A percentile compares a stretch with the other conserved stretches of the same genome.
phyloP scores from a whole-genome alignment of 1,140 invertebrate genomes.

The Varroa destructor region DNA sequence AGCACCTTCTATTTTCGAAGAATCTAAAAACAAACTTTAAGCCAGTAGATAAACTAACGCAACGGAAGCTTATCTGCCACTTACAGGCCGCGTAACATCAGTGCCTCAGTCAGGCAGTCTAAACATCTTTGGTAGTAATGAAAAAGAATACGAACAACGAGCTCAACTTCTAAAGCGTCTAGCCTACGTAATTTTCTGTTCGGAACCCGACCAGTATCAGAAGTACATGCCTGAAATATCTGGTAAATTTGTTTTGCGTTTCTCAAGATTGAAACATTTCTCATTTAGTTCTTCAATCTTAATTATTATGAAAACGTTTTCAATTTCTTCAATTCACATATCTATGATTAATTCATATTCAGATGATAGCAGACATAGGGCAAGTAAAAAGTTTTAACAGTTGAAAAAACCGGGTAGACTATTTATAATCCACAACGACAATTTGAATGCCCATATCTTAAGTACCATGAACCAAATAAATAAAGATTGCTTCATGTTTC shows the following conservation, averaged over 20 bases:
- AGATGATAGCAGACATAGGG: no score
- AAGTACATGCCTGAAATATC: conserved; percentile 85
- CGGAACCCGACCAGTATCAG: conserved; percentile 80
- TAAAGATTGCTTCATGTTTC: no score
- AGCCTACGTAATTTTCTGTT: conserved; percentile 80
- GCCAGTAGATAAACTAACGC: no score
- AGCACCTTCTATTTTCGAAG: no score
- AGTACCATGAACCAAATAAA: no score
- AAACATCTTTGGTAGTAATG: conserved; percentile 57
- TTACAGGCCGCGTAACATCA: conserved; percentile 35
- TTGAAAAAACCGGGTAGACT: conserved; percentile 20
- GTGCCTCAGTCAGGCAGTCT: conserved; percentile 40
- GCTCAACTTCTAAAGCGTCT: conserved; percentile 71
- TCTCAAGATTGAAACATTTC: neutral
- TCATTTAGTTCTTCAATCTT: neutral
- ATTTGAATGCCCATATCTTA: conserved; percentile 16
- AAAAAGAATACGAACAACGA: conserved; percentile 77
- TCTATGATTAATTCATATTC: no score
- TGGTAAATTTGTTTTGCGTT: conserved; percentile 46
- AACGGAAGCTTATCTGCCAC: neutral
- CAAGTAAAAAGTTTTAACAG: neutral
- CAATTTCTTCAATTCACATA: conserved; percentile 3
- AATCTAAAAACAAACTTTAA: no score
- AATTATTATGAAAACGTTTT: neutral
- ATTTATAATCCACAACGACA: conserved; percentile 25